Evolutionary conservation across 2,888 invertebrate species (phyloP).

Genomic region (Linhomoeus sp.): DNA sequence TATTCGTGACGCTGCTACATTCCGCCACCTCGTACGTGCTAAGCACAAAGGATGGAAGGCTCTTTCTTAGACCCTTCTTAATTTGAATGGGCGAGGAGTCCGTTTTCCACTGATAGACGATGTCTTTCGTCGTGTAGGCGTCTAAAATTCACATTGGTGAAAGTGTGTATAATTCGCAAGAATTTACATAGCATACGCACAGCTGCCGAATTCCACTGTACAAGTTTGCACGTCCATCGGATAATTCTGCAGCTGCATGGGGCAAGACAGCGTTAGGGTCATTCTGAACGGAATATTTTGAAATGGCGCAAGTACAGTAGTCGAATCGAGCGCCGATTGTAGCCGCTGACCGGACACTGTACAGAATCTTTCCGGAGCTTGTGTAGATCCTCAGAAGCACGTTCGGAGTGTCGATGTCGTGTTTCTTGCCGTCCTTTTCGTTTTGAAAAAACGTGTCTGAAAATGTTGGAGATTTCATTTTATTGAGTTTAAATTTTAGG

Average conservation of each 20-base stretch:
- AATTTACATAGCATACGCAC: constrained; percentile 44
- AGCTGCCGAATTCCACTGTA: constrained; percentile 78
- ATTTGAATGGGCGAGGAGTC: constrained; percentile 66
- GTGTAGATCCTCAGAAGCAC: constrained; percentile 76
- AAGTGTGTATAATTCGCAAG: not conserved
- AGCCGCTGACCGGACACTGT: constrained; percentile 55
- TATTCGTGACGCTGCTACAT: constrained; percentile 83
- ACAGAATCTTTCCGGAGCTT: constrained; percentile 73
- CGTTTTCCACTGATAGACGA: constrained; percentile 64
- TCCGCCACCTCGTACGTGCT: constrained; percentile 80
- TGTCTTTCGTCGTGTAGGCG: constrained; percentile 83
- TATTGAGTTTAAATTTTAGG: too few species aligned
- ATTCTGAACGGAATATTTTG: constrained; percentile 45
- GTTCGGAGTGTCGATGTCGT: constrained; percentile 33
- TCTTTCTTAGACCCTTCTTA: constrained; percentile 37
- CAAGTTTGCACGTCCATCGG: constrained; percentile 83
- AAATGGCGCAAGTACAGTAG: not conserved
- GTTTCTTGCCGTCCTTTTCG: constrained; percentile 70
- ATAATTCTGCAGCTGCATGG: constrained; percentile 85
- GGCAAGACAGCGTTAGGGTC: constrained; percentile 75
- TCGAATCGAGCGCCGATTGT: too few species aligned
- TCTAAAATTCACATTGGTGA: constrained; percentile 39
- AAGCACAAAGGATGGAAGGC: constrained; percentile 66
- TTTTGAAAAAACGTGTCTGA: constrained; percentile 58
- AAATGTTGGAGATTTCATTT: too few species aligned